Conservation (phyloP, 2,888 invertebrate species). For the Drosophila siamana region DNA sequence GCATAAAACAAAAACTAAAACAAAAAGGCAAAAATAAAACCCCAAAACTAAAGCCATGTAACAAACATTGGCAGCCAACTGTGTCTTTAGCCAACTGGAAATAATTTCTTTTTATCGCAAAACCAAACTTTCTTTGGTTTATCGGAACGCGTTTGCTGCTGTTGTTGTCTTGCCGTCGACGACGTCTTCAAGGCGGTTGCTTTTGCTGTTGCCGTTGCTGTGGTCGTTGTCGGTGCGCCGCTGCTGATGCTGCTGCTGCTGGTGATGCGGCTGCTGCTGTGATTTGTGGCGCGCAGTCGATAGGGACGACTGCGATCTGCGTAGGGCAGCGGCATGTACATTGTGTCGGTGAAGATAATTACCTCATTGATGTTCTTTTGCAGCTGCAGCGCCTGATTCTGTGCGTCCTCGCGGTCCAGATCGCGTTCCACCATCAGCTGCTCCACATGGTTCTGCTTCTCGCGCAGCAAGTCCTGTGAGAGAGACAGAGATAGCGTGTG, state of each 20-base stretch:
- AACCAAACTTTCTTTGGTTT: constrained; percentile 84
- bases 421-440: constrained; percentile 96
- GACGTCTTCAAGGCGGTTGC: constrained; percentile 35
- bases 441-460: constrained; percentile 97
- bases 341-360: constrained; percentile 83
- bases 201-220: constrained; percentile 33
- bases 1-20: constrained; percentile 25
- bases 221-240: constrained; percentile 40
- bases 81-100: constrained; percentile 74
- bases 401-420: constrained; percentile 94
- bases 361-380: constrained; percentile 85
- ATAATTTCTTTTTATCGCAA: constrained; percentile 84
- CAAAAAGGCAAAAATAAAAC: constrained; percentile 22
- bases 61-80: constrained; percentile 11
- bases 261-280: constrained; percentile 50
- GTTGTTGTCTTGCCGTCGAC: constrained; percentile 36
- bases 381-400: constrained; percentile 87
- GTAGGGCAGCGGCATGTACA: constrained; percentile 75
- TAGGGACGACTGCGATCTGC: constrained; percentile 76
- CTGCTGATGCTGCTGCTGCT: constrained; percentile 27
- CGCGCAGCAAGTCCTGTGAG: constrained; percentile 91
- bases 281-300: constrained; percentile 52
- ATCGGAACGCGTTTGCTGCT: constrained; percentile 37
- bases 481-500: too few species aligned
- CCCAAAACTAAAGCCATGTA: constrained; percentile 20